Evolutionary conservation across 2,888 invertebrate species (phyloP), one percentile per base, ranked within the genome.

Genomic region (Pristionchus maxplancki): DNA sequence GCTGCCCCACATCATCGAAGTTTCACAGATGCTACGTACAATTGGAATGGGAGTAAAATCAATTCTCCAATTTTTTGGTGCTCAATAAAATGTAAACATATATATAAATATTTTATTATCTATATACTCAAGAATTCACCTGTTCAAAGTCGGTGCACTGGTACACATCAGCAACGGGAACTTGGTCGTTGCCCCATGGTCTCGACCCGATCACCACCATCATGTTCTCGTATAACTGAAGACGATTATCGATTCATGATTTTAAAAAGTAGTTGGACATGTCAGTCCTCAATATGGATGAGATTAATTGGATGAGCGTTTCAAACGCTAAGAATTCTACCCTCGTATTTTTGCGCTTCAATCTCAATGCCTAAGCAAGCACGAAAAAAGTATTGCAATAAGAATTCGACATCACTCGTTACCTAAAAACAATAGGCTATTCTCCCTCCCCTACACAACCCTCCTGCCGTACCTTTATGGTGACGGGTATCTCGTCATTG

Each of bases 121-220:
- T 5, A n/a, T 31, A 28, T 31, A 5, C 37, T 37, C 8, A 50
- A 50, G 15, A 34, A 31, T 34, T 20, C 28, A 85, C 89, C 84
- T 90, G 89, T 62, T 90, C 90, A 71, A 90, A 90, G 40, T 87
- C 88, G 13, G 90, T 87, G 87, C 90, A 90, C 71, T 89, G 89
- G 88, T 88, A 89, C 24, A 89, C 37, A 40, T 90, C 90, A 48
- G 89, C 89, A 11, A 90, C 82, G 24, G 82, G 78, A 13, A 87
- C 89, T 64, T 62, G 78, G n/a, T 88, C 78, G 34, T 67, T 86
- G 37, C 89, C 62, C 90, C 90, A 90, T 58, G 82, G 86, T 37
- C 89, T 40, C 50, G 71, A 84, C 9, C 90, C 89, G 62, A 78
- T 53, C 48, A 89, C 58, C 13, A 81, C 62, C 58, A 88, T 81